These are phyloP conservation scores for Koerneria pararmatus DNA, from an alignment of 2,888 invertebrate species.

Conservation along the genomic window DNA sequence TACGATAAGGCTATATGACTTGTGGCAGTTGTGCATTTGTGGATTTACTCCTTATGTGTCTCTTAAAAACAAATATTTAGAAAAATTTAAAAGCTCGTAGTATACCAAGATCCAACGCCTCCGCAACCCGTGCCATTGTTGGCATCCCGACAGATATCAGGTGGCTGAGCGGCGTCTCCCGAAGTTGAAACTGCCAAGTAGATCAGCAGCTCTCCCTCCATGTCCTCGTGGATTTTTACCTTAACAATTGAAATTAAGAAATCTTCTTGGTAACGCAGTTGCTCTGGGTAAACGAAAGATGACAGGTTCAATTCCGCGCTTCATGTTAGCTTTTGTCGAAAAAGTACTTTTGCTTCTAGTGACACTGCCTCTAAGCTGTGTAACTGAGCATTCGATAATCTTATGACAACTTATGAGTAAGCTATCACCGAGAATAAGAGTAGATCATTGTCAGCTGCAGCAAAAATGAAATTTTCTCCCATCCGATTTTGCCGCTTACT, in stretches of 20 bases:
- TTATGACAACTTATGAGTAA: neutral
- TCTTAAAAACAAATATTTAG: neutral
- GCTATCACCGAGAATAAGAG: too few species aligned
- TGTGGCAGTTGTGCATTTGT: neutral
- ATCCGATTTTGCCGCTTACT: too few species aligned
- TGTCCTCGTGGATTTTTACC: constrained; percentile 37
- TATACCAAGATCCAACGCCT: constrained; percentile 42
- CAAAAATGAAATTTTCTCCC: neutral
- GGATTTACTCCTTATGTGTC: neutral
- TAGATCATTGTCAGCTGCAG: neutral
- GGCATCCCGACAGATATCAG: constrained; percentile 39
- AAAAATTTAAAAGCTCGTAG: neutral
- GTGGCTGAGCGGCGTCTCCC: constrained; percentile 35
- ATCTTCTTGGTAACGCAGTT: too few species aligned
- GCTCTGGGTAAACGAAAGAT: too few species aligned
- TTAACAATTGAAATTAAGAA: too few species aligned
- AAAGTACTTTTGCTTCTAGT: too few species aligned
- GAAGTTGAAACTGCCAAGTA: constrained; percentile 31
- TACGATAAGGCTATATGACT: neutral
- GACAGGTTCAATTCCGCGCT: too few species aligned
- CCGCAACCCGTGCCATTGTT: constrained; percentile 37
- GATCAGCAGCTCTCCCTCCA: constrained; percentile 32
- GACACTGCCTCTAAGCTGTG: too few species aligned
- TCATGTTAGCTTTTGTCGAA: too few species aligned
- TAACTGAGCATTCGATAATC: neutral